These are phyloP conservation scores for Dipodomys stephensi DNA, from an alignment of 2,113 vertebrate genomes.

Conservation along the genomic window DNA sequence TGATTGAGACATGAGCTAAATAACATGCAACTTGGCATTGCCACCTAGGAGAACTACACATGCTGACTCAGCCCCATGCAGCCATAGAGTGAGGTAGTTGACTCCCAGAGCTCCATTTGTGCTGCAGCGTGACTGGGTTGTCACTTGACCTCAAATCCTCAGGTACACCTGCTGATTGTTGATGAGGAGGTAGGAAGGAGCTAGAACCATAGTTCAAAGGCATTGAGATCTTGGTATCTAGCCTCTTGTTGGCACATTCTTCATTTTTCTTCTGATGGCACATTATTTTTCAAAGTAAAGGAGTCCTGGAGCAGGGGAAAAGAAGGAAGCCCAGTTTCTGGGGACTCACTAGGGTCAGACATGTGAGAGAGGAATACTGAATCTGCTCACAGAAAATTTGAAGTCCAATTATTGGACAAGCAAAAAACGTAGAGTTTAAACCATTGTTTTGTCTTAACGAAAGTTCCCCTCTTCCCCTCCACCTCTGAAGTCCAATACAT, in stretches of 20 bases:
- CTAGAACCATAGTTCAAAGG: background rate
- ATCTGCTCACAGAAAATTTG: background rate
- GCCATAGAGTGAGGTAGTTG: rapidly evolving
- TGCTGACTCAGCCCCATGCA: too few relatives aligned
- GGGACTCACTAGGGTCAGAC: background rate
- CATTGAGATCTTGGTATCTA: background rate
- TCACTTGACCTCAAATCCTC: background rate
- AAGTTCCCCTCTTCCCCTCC: too few relatives aligned
- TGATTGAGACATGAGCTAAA: background rate
- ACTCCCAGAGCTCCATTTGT: background rate
- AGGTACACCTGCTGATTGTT: background rate
- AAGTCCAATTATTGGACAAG: background rate
- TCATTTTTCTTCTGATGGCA: background rate
- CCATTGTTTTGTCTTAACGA: background rate
- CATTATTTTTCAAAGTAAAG: background rate
- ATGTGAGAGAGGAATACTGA: background rate
- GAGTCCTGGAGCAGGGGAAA: background rate
- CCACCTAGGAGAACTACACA: background rate
- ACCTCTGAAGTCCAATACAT: too few relatives aligned
- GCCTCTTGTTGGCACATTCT: background rate
- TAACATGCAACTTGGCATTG: background rate
- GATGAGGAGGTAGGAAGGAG: background rate
- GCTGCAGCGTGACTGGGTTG: background rate
- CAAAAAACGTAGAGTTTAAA: background rate
- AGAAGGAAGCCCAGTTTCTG: background rate